Evolutionary conservation across 2,113 vertebrate genomes (phyloP).

Genomic region (Pelobates fuscus): DNA sequence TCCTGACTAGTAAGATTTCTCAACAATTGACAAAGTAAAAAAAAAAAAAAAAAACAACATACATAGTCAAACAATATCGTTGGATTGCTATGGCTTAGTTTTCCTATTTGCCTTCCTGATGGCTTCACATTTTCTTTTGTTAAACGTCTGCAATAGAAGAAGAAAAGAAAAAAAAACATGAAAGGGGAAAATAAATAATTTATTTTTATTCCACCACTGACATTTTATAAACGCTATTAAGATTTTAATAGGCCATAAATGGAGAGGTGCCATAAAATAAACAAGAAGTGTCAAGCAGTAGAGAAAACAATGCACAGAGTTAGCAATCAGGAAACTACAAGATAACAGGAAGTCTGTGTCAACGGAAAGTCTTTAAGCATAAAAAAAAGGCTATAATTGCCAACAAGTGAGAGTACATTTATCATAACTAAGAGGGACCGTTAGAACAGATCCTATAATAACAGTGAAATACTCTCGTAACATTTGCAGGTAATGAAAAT

Average conservation of each 20-base stretch:
- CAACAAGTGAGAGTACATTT: background rate
- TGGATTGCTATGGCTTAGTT: conserved; percentile 98
- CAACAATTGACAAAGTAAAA: too few relatives aligned
- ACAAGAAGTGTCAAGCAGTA: too few relatives aligned
- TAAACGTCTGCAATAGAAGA: conserved; percentile 79
- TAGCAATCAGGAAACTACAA: too few relatives aligned
- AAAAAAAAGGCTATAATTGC: background rate
- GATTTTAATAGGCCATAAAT: conserved; percentile 24
- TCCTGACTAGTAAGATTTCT: too few relatives aligned
- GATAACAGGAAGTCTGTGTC: background rate
- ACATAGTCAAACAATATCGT: conserved; percentile 99
- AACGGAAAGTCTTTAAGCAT: background rate
- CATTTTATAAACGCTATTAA: conserved; percentile 3
- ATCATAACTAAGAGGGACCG: background rate
- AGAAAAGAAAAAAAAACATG: conserved; percentile 49
- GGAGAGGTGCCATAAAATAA: background rate
- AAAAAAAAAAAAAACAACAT: conserved; percentile 60
- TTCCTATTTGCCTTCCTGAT: conserved; percentile 97
- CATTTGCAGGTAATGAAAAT: conserved; percentile 32
- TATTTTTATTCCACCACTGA: background rate
- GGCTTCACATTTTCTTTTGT: conserved; percentile 99
- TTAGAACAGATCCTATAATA: background rate
- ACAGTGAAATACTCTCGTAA: conserved; percentile 13
- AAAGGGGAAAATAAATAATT: background rate
- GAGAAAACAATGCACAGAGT: too few relatives aligned